Evolutionary conservation across 2,113 vertebrate species (phyloP).

Genomic region (Varanus komodoensis): DNA sequence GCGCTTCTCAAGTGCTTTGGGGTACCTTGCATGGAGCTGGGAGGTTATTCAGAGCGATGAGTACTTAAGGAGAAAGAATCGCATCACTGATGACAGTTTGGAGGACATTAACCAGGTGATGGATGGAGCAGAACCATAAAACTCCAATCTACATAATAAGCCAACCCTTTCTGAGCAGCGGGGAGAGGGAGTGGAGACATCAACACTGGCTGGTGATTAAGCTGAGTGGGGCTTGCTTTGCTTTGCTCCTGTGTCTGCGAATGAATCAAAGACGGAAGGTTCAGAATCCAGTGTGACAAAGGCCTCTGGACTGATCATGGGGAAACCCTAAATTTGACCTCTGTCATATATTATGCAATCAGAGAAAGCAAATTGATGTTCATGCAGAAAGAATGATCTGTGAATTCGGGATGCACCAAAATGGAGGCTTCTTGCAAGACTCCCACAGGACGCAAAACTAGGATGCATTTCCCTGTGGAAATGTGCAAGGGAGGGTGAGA

Average conservation of each 20-base stretch:
- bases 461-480: no score
- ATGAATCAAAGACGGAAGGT: background rate
- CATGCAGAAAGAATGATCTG: no score
- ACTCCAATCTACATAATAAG: background rate
- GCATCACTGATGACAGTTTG: fast-evolving
- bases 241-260: background rate
- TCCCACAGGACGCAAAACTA: no score
- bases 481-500: no score
- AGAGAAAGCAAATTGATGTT: background rate
- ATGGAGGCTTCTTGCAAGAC: no score
- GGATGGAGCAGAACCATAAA: background rate
- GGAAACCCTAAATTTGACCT: background rate
- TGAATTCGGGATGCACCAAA: no score
- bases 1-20: background rate
- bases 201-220: fast-evolving
- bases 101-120: background rate
- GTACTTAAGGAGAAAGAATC: background rate
- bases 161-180: background rate
- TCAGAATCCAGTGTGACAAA: background rate
- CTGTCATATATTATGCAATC: background rate
- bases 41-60: background rate
- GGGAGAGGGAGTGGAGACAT: background rate
- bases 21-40: background rate
- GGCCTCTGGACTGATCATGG: background rate
- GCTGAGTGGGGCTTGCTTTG: background rate